These are phyloP conservation scores for Catostomus latipinnis DNA, from an alignment of 2,797 vertebrate genomes.

Conservation along the genomic window DNA sequence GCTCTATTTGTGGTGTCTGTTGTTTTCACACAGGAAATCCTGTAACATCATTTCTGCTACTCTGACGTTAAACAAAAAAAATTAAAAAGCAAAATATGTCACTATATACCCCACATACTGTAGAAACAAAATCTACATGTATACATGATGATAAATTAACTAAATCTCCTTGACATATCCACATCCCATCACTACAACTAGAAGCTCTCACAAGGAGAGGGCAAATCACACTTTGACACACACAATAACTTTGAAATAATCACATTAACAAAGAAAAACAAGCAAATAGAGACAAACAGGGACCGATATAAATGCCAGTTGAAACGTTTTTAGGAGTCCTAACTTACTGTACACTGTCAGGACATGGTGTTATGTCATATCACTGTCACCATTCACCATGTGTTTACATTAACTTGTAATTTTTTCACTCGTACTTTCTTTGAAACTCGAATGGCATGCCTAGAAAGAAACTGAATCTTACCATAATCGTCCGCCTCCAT, in stretches of 20 bases:
- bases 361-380: no score
- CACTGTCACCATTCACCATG: no score
- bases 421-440: not conserved
- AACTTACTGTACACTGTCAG: no score
- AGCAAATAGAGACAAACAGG: not conserved
- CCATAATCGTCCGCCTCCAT: conserved; percentile 59
- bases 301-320: not conserved
- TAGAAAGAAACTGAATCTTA: conserved; percentile 29
- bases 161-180: not conserved
- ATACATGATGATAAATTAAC: not conserved
- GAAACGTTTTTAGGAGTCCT: no score
- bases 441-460: not conserved
- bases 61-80: conserved; percentile 25
- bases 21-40: conserved; percentile 60
- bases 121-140: conserved; percentile 9
- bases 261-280: not conserved
- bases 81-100: conserved; percentile 7
- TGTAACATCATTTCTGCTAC: conserved; percentile 53
- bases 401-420: no score
- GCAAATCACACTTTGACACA: not conserved
- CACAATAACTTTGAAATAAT: not conserved
- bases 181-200: not conserved
- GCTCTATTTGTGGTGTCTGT: conserved; percentile 20
- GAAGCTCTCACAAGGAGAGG: not conserved
- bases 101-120: conserved; percentile 8